These are phyloP conservation scores for Cacatua alba DNA, from an alignment of 2,113 vertebrate genomes.

Conservation along the genomic window DNA sequence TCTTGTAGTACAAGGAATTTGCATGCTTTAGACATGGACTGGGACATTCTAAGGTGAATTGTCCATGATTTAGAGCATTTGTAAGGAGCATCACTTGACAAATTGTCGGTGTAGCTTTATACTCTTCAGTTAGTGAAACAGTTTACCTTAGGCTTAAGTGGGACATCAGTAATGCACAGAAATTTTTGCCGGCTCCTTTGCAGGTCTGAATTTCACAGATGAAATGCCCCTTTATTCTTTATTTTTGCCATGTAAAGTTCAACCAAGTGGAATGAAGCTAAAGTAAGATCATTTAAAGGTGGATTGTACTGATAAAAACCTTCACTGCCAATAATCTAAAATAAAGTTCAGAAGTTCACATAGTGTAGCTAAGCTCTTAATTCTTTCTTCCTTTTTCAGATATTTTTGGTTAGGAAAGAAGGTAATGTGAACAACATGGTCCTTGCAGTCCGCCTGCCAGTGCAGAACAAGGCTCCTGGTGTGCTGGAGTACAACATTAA, in stretches of 20 bases:
- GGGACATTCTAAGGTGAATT: neutral
- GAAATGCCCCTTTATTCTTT: neutral
- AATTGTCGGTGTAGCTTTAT: neutral
- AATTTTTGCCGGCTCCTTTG: neutral
- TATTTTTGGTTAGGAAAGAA: conserved; percentile 83
- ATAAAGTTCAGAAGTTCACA: neutral
- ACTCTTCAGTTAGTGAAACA: neutral
- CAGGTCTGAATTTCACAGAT: neutral
- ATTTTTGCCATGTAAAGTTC: neutral
- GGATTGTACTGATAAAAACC: neutral
- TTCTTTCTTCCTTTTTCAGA: conserved; percentile 66
- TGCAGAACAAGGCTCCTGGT: conserved; percentile 60
- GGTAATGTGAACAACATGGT: conserved; percentile 70
- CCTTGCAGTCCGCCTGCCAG: conserved; percentile 81
- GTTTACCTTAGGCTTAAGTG: neutral
- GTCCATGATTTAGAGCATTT: neutral
- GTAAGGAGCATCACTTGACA: neutral
- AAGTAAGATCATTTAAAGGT: conserved; percentile 17
- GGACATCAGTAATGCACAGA: neutral
- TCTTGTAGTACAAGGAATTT: neutral
- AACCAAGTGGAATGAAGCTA: neutral
- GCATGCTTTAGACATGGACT: neutral
- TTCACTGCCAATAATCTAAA: neutral
- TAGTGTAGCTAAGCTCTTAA: neutral
- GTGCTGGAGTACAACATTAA: conserved; percentile 81